Base-by-base conservation (phyloP, 2,113 vertebrate genomes). In the Datnioides undecimradiatus region DNA sequence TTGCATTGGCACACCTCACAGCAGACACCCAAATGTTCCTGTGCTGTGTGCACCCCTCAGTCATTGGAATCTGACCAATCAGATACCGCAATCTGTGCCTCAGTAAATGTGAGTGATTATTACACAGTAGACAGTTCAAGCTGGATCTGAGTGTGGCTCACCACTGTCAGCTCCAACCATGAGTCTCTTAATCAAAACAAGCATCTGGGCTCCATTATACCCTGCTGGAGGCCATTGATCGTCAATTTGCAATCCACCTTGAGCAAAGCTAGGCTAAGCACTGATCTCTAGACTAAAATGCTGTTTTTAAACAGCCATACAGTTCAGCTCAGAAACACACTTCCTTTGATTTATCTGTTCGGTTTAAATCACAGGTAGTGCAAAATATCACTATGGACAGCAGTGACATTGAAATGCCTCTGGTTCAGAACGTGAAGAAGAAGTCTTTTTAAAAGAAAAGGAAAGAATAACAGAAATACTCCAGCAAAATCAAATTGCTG, bases 131-230 rank as follows among this genome's bases (percentile, higher is more conserved):
- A 87, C 66, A 71, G 88, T 82, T 82, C 62, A 83, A 60, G 84
- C 74, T 74, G 58, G 74, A 84, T 83, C 74, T 58, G 71, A 65
- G 60, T 69, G 60, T 8, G 64, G 52, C 79, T 91, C 83, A 73
- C 80, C 79, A 80, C 78, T 90, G 88, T 89, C 91, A 77, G 76
- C 82, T 83, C 66, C 59, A 84, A 59, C 78, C 59, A 76, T 40
- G 79, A 88, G 46, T 85, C 90, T 87, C 87, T 94, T 93, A 87
- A 93, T 94, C 92, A 93, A 90, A 91, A 79, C 78, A 86, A 88
- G 88, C 88, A 92, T 91, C 92, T 91, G 89, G 84, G 84, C 88
- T 90, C 76, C 82, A 83, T 92, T 90, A 90, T 83, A 82, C 82
- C 72, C 70, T 7, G 82, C 74, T 90, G 89, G 83, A 83, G 72